Percentiles rank a stretch among this genome's conserved stretches.
Conservation (phyloP, 2,888 invertebrate species). For the Abrostola triplasia region DNA sequence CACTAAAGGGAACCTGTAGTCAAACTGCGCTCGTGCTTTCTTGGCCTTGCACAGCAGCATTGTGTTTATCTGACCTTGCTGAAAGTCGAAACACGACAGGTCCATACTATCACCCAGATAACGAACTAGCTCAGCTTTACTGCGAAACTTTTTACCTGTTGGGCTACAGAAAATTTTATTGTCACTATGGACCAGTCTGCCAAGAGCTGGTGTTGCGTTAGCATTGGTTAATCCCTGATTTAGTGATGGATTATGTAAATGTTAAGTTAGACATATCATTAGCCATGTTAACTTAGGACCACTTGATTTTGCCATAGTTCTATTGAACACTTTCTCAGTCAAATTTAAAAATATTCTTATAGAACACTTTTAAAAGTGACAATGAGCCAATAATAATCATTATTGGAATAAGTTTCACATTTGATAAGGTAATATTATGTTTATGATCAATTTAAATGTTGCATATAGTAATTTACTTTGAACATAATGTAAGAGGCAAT, state of each 20-base stretch:
- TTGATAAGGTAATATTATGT: too few relatives aligned
- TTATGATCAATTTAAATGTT: too few relatives aligned
- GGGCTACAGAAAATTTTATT: constrained; percentile 90
- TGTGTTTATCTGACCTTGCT: constrained; percentile 93
- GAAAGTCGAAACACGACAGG: constrained; percentile 94
- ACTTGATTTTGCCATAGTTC: constrained; percentile 14
- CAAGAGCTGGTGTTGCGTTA: constrained; percentile 54
- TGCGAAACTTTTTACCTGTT: constrained; percentile 94
- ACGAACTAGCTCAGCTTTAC: constrained; percentile 94
- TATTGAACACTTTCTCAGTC: constrained; percentile 2
- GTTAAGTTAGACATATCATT: constrained; percentile 62
- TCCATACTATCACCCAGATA: constrained; percentile 93
- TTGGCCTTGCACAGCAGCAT: constrained; percentile 92
- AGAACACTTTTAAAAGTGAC: neutral
- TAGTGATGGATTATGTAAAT: constrained; percentile 68
- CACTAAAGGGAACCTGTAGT: constrained; percentile 89
- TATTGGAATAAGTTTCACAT: too few relatives aligned
- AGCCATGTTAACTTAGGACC: constrained; percentile 54
- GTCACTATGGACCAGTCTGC: constrained; percentile 67
- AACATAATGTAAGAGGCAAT: too few relatives aligned
- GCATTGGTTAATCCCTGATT: constrained; percentile 66
- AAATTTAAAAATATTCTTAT: constrained; percentile 1
- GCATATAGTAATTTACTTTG: too few relatives aligned
- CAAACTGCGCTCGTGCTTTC: constrained; percentile 91
- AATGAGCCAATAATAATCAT: too few relatives aligned